phyloP scores from a whole-genome alignment of 1,140 invertebrate species.

The Tetramorium parvispinum region DNA sequence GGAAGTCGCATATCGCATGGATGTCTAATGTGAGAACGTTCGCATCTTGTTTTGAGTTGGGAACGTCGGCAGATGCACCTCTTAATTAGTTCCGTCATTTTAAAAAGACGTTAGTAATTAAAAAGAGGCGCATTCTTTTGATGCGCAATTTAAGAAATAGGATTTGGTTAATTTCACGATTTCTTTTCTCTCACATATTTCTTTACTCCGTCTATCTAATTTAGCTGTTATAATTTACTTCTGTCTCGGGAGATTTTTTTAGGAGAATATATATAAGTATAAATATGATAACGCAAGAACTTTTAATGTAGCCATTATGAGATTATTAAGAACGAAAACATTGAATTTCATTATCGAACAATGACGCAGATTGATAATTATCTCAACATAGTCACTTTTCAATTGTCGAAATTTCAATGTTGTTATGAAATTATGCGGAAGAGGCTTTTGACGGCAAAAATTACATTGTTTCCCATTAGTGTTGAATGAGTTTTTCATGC shows the following conservation, averaged over 20 bases:
- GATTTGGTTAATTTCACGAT: constrained; percentile 6
- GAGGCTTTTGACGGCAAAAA: constrained; percentile 10
- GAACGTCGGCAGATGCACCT: constrained; percentile 32
- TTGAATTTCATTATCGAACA: background rate
- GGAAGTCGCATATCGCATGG: constrained; percentile 46
- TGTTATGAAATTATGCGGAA: constrained; percentile 25
- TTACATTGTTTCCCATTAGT: constrained; percentile 17
- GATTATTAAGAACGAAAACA: background rate
- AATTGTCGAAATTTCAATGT: constrained; percentile 23
- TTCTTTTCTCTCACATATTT: background rate
- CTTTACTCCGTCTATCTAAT: background rate
- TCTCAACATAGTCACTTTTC: background rate
- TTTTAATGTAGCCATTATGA: background rate
- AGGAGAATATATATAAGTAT: background rate
- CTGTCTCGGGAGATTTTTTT: background rate
- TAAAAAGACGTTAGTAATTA: constrained; percentile 50
- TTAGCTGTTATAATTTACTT: background rate
- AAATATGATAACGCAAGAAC: background rate
- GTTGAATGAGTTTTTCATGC: constrained; percentile 1
- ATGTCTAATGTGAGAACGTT: constrained; percentile 56
- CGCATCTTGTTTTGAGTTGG: constrained; percentile 40
- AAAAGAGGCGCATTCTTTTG: constrained; percentile 4
- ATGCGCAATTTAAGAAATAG: constrained; percentile 14
- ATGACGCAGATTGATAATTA: constrained; percentile 29
- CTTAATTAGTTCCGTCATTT: constrained; percentile 68